These are phyloP conservation scores for Pipistrellus kuhlii DNA, from an alignment of 2,797 vertebrate genomes.

Conservation along the genomic window DNA sequence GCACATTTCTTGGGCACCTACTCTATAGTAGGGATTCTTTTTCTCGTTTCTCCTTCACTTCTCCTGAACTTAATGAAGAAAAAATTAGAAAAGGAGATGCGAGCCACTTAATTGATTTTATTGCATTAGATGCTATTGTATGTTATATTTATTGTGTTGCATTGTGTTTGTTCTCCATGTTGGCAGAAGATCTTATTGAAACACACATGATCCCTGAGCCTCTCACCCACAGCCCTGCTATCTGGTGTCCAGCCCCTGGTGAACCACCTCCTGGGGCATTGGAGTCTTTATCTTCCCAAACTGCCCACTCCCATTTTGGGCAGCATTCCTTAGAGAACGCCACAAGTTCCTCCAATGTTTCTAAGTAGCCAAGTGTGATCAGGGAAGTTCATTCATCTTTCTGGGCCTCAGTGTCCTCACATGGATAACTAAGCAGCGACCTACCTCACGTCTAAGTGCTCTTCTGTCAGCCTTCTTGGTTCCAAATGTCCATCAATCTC, in stretches of 20 bases:
- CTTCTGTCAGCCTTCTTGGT: not conserved
- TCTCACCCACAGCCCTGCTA: not conserved
- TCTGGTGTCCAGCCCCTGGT: not conserved
- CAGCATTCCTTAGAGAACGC: not conserved
- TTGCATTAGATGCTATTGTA: not conserved
- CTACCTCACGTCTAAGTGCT: not conserved
- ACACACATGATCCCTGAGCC: not conserved
- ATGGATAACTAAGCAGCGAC: not conserved
- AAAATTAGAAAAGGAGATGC: slow-evolving; percentile 21
- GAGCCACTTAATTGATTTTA: not conserved
- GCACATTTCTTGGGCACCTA: not conserved
- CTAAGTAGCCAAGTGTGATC: not conserved
- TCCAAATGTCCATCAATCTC: not conserved
- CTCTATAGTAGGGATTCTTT: not conserved
- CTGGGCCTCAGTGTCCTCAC: not conserved
- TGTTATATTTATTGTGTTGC: not conserved
- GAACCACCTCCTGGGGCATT: accelerated
- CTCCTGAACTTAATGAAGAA: not conserved
- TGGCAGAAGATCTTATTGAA: not conserved
- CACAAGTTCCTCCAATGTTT: not conserved
- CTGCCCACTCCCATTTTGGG: too few species aligned
- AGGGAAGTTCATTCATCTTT: not conserved
- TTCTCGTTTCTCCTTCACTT: slow-evolving; percentile 10
- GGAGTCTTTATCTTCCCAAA: not conserved
- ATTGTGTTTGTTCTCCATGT: not conserved